Evolutionary conservation across 1,140 invertebrate species (phyloP).

Genomic region (Bombus pascuorum): DNA sequence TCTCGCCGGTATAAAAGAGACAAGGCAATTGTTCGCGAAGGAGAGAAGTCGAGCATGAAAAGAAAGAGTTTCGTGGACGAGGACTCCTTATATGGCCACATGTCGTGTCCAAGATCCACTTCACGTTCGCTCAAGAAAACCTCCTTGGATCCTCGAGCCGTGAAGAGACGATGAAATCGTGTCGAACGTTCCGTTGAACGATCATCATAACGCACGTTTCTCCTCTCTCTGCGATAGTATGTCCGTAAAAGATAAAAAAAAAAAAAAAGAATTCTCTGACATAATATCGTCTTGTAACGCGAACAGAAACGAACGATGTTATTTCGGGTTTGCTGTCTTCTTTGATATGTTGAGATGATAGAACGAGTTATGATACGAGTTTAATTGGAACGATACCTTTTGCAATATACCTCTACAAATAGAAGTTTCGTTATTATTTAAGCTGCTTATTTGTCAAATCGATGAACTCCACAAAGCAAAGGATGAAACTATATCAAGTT

Average conservation of each 20-base stretch:
- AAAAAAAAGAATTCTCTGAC: not conserved
- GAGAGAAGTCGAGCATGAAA: constrained; percentile 41
- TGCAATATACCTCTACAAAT: not conserved
- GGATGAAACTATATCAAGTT: too few species aligned
- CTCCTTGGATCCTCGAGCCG: not conserved
- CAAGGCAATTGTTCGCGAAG: constrained; percentile 64
- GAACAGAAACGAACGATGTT: not conserved
- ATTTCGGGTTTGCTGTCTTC: not conserved
- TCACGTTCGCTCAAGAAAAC: constrained; percentile 24
- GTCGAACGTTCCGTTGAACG: constrained; percentile 39
- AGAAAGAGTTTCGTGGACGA: constrained; percentile 60
- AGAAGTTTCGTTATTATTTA: too few species aligned
- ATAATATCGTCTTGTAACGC: constrained; percentile 7
- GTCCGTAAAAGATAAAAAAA: not conserved
- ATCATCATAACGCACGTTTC: not conserved
- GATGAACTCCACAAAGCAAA: too few species aligned
- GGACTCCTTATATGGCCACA: constrained; percentile 47
- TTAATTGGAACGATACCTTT: not conserved
- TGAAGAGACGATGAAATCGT: constrained; percentile 12
- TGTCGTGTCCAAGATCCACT: constrained; percentile 65
- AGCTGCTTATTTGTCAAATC: too few species aligned
- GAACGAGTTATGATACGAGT: not conserved
- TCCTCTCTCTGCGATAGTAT: not conserved
- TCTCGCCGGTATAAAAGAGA: constrained; percentile 60
- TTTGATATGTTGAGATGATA: not conserved